Evolutionary conservation across 2,888 invertebrate species (phyloP).

Genomic region (Tipula unca): DNA sequence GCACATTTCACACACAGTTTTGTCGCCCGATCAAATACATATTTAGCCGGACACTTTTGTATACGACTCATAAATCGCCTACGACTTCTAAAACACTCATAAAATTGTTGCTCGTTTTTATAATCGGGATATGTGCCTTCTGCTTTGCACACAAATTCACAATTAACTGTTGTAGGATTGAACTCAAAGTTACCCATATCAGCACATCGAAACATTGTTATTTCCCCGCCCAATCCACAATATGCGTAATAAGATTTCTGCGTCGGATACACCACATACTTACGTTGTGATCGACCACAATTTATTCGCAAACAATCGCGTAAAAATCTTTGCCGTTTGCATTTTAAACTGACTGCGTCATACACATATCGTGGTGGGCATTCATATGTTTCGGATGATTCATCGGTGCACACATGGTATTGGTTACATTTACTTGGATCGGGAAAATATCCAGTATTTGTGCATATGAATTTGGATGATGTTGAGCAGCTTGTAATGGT

Average conservation of each 20-base stretch:
- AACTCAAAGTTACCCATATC: neutral
- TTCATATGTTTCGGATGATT: conserved; percentile 21
- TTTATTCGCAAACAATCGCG: conserved; percentile 22
- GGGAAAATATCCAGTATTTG: neutral
- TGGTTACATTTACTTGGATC: conserved; percentile 23
- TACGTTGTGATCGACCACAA: conserved; percentile 15
- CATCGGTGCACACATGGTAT: conserved; percentile 23
- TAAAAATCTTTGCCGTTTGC: conserved; percentile 15
- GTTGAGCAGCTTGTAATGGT: neutral
- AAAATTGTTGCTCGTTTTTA: conserved; percentile 9
- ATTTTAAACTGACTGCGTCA: conserved; percentile 20
- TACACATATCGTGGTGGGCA: conserved; percentile 23
- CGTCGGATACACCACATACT: conserved; percentile 21
- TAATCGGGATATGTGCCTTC: conserved; percentile 18
- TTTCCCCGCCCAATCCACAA: conserved; percentile 2
- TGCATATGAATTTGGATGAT: neutral
- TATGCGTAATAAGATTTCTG: conserved; percentile 23
- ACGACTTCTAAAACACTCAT: conserved; percentile 17
- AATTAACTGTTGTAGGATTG: neutral
- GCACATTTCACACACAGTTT: neutral
- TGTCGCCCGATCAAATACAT: neutral
- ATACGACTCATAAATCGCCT: neutral
- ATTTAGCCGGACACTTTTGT: neutral
- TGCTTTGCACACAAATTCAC: conserved; percentile 17
- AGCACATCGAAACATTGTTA: conserved; percentile 1